Evolutionary conservation across 2,113 vertebrate genomes (phyloP).

Genomic region (Bos indicus): DNA sequence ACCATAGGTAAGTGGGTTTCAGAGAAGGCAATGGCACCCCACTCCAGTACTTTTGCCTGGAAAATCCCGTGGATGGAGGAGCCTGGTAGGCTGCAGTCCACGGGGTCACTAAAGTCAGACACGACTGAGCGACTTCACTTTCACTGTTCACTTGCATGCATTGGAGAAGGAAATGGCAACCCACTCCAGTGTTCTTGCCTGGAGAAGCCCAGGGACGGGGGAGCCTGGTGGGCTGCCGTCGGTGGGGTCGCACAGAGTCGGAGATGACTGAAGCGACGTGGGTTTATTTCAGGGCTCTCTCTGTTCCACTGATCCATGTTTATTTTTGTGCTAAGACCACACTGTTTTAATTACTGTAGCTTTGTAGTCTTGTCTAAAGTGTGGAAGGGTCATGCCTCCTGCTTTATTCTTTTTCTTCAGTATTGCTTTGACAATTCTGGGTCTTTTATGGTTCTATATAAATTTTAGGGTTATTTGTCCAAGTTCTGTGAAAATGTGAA

Average conservation of each 20-base stretch:
- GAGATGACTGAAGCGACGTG: neutral
- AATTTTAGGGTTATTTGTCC: neutral
- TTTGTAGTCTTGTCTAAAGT: neutral
- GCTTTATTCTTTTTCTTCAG: neutral
- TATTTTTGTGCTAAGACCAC: neutral
- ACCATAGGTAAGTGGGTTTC: neutral
- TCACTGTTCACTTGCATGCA: too few species aligned
- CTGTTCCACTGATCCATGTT: neutral
- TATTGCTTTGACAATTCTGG: neutral
- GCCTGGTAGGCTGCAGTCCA: too few species aligned
- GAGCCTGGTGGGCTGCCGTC: too few species aligned
- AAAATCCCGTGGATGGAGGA: too few species aligned
- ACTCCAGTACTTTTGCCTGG: too few species aligned
- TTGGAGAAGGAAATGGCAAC: too few species aligned
- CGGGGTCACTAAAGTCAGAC: too few species aligned
- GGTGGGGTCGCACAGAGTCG: too few species aligned
- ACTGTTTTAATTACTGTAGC: neutral
- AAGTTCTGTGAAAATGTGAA: neutral
- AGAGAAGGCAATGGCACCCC: too few species aligned
- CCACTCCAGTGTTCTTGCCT: too few species aligned
- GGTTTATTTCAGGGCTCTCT: neutral
- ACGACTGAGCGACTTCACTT: too few species aligned
- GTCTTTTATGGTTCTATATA: neutral
- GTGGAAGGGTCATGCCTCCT: neutral
- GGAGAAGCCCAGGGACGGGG: too few species aligned